Conservation (phyloP, 2,113 vertebrate species). For the Donacobius atricapilla region DNA sequence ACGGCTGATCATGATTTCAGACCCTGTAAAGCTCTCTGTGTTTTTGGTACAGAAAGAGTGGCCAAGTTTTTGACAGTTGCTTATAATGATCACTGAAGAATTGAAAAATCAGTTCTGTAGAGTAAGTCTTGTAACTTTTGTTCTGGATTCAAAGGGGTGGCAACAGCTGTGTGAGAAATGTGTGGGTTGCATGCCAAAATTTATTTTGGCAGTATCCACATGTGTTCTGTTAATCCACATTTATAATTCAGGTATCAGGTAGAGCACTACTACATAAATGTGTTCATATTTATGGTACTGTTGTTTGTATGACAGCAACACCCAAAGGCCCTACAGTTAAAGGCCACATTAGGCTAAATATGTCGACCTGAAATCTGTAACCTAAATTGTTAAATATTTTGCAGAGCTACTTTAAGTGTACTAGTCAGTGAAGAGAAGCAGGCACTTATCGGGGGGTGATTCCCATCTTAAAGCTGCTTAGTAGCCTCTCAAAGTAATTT, state of each 20-base stretch:
- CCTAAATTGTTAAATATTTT: not conserved
- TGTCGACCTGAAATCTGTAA: not conserved
- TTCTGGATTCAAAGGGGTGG: not conserved
- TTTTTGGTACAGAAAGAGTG: not conserved
- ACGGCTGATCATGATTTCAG: not conserved
- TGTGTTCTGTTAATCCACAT: not conserved
- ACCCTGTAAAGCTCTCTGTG: not conserved
- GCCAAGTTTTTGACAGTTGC: not conserved
- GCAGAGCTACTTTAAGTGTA: not conserved
- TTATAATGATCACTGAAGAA: not conserved
- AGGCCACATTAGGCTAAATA: not conserved
- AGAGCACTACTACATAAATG: accelerated
- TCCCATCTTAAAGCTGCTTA: not conserved
- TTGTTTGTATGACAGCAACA: not conserved
- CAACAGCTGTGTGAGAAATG: not conserved
- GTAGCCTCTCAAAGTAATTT: not conserved
- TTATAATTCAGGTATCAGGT: not conserved
- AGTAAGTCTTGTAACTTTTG: not conserved
- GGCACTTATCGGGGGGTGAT: not conserved
- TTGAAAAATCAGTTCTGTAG: not conserved
- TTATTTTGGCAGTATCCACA: not conserved
- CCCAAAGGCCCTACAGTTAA: not conserved
- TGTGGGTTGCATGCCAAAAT: not conserved
- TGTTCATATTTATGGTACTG: not conserved
- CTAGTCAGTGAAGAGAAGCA: not conserved